Base-by-base conservation (phyloP, 2,888 invertebrate species). In the Synergus umbraculus region DNA sequence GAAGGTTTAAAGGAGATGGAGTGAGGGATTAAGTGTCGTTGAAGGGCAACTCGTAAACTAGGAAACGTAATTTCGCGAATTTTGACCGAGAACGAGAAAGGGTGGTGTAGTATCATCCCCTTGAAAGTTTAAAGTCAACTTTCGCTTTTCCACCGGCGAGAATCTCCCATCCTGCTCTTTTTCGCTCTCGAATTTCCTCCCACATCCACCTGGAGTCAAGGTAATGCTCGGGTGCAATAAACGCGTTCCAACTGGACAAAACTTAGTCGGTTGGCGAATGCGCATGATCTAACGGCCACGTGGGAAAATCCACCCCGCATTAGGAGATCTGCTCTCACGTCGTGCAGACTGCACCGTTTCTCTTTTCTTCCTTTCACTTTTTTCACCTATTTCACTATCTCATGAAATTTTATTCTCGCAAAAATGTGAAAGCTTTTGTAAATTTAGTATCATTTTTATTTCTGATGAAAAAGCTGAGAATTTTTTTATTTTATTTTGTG, bases 111-210 rank as follows among this genome's bases (percentile, higher is more conserved):
- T 83, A 78, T 79, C 86, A 87, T 90, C 90, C 89, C 89, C 90
- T 90, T 89, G 87, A 90, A 90, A 87, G 82, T 89, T 90, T 90
- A 89, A 90, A 89, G 90, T 86, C 83, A 89, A 90, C 90, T 90
- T 89, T 90, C 89, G 85, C 89, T 90, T 89, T 90, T 89, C 86
- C 87, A 83, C 76, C 82, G 83, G 79, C 81, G 83, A 83, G 84
- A 78, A 66, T 43, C 76, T 76, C 64, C 46, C 15, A 67, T 63
- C 79, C 44, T 77, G n/a, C 58, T 63, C 63, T 49, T 67, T 65
- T 73, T 73, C 63, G 67, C 78, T 63, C 76, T 78, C 73, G 77
- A 83, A 77, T 77, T 67, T 69, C 81, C 76, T 85, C 83, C 86
- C 81, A 82, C 84, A 83, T 85, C 85, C 87, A 85, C 84, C 84